A percentile compares a stretch with the other conserved stretches of the same genome.
Evolutionary conservation across 2,888 invertebrate genomes (phyloP).

Genomic region (Zaprionus lineosus): DNA sequence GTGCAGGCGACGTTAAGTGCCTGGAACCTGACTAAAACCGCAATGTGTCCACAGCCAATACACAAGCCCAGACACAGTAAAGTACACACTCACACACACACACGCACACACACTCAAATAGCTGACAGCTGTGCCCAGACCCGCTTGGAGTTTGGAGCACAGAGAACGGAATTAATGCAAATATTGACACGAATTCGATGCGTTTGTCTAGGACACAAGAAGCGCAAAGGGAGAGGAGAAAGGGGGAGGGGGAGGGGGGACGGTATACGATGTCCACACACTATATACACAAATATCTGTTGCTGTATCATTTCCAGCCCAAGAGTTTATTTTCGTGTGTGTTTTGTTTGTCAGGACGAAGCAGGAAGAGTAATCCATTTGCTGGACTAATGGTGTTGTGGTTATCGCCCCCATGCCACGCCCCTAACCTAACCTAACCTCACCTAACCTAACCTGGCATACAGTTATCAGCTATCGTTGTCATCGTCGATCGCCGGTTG

Average conservation of each 20-base stretch:
- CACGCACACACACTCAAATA: not conserved
- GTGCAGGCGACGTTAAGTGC: conserved; percentile 32
- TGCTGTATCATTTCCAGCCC: conserved; percentile 2
- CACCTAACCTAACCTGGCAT: too few relatives aligned
- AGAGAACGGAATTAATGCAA: conserved; percentile 66
- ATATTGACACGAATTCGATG: conserved; percentile 69
- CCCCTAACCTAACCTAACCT: too few relatives aligned
- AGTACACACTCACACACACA: conserved; percentile 2
- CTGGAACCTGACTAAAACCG: conserved; percentile 45
- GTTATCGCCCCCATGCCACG: conserved; percentile 18
- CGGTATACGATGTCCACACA: not conserved
- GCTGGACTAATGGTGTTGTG: conserved; percentile 65
- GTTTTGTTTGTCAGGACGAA: conserved; percentile 37
- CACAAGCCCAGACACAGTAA: not conserved
- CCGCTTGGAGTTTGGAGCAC: too few relatives aligned
- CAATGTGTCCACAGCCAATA: conserved; percentile 24
- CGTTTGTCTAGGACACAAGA: conserved; percentile 50
- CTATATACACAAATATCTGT: not conserved
- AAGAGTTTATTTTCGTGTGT: conserved; percentile 23
- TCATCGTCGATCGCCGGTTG: not conserved
- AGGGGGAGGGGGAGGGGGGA: too few relatives aligned
- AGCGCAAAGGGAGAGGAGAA: not conserved
- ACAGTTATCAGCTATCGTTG: not conserved
- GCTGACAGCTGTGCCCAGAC: conserved; percentile 44
- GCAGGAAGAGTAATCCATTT: conserved; percentile 41